These are phyloP conservation scores for Folsomia manolachei DNA, from an alignment of 2,888 invertebrate species.

Conservation along the genomic window DNA sequence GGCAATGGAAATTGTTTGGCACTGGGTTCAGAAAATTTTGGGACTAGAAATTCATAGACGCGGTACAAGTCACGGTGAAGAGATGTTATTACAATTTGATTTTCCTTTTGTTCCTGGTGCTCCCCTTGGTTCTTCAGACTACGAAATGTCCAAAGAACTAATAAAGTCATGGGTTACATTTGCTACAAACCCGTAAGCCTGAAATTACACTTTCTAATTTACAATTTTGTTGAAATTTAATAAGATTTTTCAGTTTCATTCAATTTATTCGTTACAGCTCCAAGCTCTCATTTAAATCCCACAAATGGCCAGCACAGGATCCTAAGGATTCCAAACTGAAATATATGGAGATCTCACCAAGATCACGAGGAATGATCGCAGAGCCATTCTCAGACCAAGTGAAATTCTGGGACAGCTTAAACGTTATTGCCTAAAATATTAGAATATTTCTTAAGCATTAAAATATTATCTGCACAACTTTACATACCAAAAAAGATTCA, in stretches of 20 bases:
- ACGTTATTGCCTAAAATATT: conserved; percentile 16
- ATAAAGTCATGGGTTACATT: conserved; percentile 44
- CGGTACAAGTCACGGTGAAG: conserved; percentile 37
- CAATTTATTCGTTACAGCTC: conserved; percentile 16
- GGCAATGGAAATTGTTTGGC: conserved; percentile 34
- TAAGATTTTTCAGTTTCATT: neutral
- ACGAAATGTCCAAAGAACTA: conserved; percentile 40
- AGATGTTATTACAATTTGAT: conserved; percentile 40
- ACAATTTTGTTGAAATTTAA: neutral
- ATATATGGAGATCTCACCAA: conserved; percentile 40
- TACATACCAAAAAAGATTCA: neutral
- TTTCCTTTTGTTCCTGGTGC: conserved; percentile 42
- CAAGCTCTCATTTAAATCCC: conserved; percentile 31
- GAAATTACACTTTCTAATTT: too few species aligned
- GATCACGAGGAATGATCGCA: conserved; percentile 36
- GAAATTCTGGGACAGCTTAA: conserved; percentile 33
- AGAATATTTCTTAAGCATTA: neutral
- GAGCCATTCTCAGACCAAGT: conserved; percentile 43
- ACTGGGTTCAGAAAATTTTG: conserved; percentile 34
- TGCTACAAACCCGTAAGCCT: conserved; percentile 38
- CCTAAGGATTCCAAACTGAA: conserved; percentile 15
- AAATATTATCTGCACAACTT: neutral
- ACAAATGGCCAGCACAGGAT: conserved; percentile 32
- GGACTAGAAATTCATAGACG: conserved; percentile 34
- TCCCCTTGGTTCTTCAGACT: conserved; percentile 43